Evolutionary conservation across 2,113 vertebrate species (phyloP).

Genomic region (Leucosticte australis): DNA sequence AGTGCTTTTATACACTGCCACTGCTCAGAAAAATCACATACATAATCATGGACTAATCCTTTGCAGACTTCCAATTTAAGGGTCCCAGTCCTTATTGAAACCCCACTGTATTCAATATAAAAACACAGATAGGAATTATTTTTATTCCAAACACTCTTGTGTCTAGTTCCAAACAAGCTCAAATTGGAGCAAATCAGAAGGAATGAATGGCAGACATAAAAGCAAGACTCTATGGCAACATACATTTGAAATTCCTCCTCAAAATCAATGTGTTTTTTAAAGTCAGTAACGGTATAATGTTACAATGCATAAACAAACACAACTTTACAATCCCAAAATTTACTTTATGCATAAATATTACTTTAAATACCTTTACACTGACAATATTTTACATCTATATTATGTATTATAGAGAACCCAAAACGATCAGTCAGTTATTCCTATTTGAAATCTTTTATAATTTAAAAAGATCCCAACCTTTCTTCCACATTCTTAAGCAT

Average conservation of each 20-base stretch:
- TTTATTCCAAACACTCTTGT: neutral
- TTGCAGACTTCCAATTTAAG: neutral
- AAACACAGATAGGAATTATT: neutral
- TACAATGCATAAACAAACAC: neutral
- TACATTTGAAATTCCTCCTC: neutral
- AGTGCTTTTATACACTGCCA: neutral
- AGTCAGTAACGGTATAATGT: neutral
- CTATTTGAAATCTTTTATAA: neutral
- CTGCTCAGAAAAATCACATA: neutral
- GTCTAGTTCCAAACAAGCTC: neutral
- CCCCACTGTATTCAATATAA: neutral
- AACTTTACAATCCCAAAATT: neutral
- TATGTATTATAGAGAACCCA: neutral
- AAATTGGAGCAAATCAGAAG: neutral
- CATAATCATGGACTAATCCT: neutral
- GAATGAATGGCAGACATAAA: neutral
- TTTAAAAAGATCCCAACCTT: neutral
- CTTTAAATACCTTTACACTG: neutral
- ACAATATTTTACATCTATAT: neutral
- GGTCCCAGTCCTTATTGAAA: neutral
- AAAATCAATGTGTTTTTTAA: neutral
- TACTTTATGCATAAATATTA: neutral
- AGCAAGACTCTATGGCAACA: neutral
- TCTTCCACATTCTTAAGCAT: neutral
- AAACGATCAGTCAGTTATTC: neutral